These are phyloP conservation scores for Oncorhynchus keta DNA, from an alignment of 2,113 vertebrate species.

Conservation along the genomic window DNA sequence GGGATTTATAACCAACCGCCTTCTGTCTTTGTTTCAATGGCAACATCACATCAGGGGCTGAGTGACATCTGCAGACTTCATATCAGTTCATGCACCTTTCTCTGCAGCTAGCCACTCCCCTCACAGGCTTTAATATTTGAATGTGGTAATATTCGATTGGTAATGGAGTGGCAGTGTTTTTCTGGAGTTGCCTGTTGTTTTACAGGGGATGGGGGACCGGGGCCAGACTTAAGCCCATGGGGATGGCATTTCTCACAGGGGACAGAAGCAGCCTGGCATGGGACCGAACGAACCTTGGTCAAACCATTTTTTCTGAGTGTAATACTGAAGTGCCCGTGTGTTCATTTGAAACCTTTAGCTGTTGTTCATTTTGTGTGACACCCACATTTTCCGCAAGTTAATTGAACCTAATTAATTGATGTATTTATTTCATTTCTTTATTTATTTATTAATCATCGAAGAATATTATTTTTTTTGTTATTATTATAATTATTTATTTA, in stretches of 20 bases:
- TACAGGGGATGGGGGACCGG: constrained; percentile 24
- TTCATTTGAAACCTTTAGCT: constrained; percentile 1
- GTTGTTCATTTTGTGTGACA: constrained; percentile 43
- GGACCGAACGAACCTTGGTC: constrained; percentile 51
- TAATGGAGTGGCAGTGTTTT: constrained; percentile 66
- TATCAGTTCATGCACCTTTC: constrained; percentile 65
- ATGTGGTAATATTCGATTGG: constrained; percentile 55
- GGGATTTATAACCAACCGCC: constrained; percentile 7
- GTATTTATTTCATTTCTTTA: constrained; percentile 23
- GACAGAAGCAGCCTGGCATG: constrained; percentile 45
- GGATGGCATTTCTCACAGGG: constrained; percentile 53
- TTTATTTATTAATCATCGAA: constrained; percentile 38
- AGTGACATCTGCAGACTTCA: constrained; percentile 74
- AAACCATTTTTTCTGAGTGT: constrained; percentile 1
- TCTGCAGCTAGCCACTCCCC: constrained; percentile 38
- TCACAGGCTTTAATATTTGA: constrained; percentile 72
- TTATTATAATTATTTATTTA: background rate
- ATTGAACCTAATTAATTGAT: constrained; percentile 18
- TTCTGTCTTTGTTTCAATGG: constrained; percentile 26
- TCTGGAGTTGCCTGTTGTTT: constrained; percentile 48
- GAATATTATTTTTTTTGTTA: too few relatives aligned
- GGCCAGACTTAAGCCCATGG: constrained; percentile 33
- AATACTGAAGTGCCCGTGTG: constrained; percentile 25
- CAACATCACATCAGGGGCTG: constrained; percentile 24
- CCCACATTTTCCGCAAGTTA: background rate